Evolutionary conservation across 2,797 vertebrate species (phyloP), one percentile per base, ranked within the genome.

Genomic region (Hafferia zeledoni): DNA sequence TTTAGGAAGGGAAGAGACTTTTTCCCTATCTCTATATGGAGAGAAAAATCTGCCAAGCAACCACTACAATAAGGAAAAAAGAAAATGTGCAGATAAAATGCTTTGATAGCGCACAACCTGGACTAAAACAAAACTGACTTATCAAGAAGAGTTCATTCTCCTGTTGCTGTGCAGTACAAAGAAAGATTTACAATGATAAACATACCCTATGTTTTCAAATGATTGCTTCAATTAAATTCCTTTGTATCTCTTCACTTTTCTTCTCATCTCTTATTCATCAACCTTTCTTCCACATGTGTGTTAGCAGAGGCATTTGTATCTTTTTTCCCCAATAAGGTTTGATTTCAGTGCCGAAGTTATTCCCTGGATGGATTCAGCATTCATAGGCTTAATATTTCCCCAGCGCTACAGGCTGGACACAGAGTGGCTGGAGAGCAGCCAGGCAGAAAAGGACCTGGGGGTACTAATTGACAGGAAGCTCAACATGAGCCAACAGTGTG

Each of bases 71-170:
- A 75, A 72, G 10, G 20, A 74, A 61, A 43, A 71, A 47, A 55
- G 17, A 60, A 78, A 81, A 88, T 30, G 8, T 65, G 22, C 22
- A 56, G 63, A 92, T 72, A 65, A 88, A 95, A 84, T 65, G 20
- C 16, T 86, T 64, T 87, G 63, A 88, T 77, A 83, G 13, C 0
- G 3, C 44, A 63, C 11, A 37, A 77, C 30, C n/a, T 46, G 52
- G 47, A 15, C 37, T 80, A 71, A 82, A 64, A 23, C 27, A 37
- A 84, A 90, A 44, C 7, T 37, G 71, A 35, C 9, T 37, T 31
- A 69, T 50, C 22, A 94, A 41, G 16, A 65, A 49, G 17, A 83
- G 12, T n/a, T 89, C 27, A 20, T 90, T 72, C 52, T 49, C 9
- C 23, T 65, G 43, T 59, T 80, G 47, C 50, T 81, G 10, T 25